Base-by-base conservation (phyloP, 2,888 invertebrate species). In the Thymelicus lineola region DNA sequence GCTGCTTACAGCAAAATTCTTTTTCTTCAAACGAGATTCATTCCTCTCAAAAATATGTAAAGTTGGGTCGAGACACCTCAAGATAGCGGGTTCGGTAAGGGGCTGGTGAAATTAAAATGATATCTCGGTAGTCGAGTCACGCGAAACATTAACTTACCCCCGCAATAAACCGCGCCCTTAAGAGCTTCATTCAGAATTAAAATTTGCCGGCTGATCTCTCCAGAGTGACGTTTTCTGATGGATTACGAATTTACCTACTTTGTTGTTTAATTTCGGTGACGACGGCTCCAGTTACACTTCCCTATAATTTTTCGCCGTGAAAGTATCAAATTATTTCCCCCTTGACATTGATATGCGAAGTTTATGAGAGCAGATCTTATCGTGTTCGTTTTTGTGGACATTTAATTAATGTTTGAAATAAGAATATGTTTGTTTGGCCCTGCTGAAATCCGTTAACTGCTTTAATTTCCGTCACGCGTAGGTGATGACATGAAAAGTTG, bases 41-140 rank as follows among this genome's bases (percentile, higher is more conserved):
- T 88, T 87, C 78, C 77, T 81, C 80, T 85, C 85, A 87, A 91
- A 91, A 91, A 91, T 91, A 92, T 92, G 90, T 91, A 90, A 91
- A 92, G 85, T 88, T 85, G 82, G 78, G 73, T 70, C 79, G 83
- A 84, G 86, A 83, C 86, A 85, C 83, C 82, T 82, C 82, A n/a
- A 77, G 82, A 82, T 82, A 83, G 82, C 81, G 79, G 75, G 48
- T 50, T 62, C 66, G 61, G 67, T 77, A 81, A 82, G 86, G 88
- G 85, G 87, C 86, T 82, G 85, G 79, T 82, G 76, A 91, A 91
- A 93, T 93, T 93, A 93, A 93, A 92, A 92, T 89, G 83, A 91
- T 92, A 90, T 89, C 88, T 90, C 84, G 81, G 88, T 82, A 93
- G 91, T 93, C 93, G 83, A 87, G 93, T 91, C 93, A 93, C 93